These are phyloP conservation scores for Cetonia aurata DNA, from an alignment of 2,888 invertebrate species.

Conservation along the genomic window DNA sequence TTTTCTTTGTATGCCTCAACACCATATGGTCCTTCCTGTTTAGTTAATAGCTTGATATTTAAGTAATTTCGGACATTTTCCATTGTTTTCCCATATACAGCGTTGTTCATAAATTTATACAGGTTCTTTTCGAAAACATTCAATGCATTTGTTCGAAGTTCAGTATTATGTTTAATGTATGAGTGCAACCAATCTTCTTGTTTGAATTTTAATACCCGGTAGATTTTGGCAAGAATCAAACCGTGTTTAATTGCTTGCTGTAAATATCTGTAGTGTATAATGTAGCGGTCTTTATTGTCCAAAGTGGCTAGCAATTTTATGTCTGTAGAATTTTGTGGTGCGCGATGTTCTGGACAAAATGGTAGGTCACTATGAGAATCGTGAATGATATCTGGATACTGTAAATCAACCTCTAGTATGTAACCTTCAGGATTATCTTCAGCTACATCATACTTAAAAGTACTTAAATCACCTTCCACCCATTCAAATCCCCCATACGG, in stretches of 20 bases:
- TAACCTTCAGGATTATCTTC: constrained; percentile 16
- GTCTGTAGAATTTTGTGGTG: constrained; percentile 43
- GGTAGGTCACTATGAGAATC: constrained; percentile 57
- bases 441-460: constrained; percentile 20
- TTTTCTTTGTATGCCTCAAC: constrained; percentile 41
- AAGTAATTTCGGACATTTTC: constrained; percentile 62
- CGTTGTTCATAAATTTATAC: constrained; percentile 60
- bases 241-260: constrained; percentile 55
- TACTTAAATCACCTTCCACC: constrained; percentile 34
- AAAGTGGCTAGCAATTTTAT: constrained; percentile 54
- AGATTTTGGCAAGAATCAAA: constrained; percentile 55
- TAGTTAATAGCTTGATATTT: constrained; percentile 56
- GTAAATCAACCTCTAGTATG: constrained; percentile 56
- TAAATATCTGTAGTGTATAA: constrained; percentile 53
- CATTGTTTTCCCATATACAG: constrained; percentile 60
- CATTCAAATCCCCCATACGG: constrained; percentile 25
- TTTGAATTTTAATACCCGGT: constrained; percentile 56
- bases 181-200: constrained; percentile 59
- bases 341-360: constrained; percentile 52
- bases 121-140: constrained; percentile 50
- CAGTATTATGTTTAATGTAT: constrained; percentile 54
- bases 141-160: constrained; percentile 49
- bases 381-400: constrained; percentile 52
- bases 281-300: constrained; percentile 42
- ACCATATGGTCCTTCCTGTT: constrained; percentile 49